Base-by-base conservation (phyloP, 1,140 invertebrate genomes). In the Euwallacea fornicatus region DNA sequence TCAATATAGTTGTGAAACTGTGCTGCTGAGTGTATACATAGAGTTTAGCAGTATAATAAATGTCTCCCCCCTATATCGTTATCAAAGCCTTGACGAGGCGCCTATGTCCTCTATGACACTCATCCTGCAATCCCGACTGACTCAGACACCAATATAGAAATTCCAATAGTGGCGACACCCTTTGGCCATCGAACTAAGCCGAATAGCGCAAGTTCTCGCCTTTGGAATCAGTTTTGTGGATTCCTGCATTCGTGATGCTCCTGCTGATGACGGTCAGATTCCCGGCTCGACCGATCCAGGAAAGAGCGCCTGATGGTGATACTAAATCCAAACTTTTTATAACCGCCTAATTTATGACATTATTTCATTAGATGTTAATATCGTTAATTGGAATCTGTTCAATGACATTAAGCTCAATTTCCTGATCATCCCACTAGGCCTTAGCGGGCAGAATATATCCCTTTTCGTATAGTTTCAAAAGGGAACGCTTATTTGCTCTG, bases 111-210 rank as follows among this genome's bases (percentile, higher is more conserved):
- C 47, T 50, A 16, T 13, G 9, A 42, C 4, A 9, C 3, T 42
- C 21, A 44, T 43, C n/a, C 16, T 21, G 42, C 33, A 46, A 66
- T 41, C 46, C 21, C 21, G 21, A 33, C 21, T 33, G 21, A 33
- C 21, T 33, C 21, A 33, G 21, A 33, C 21, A 56, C 55, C 8
- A 67, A 70, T 55, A 55, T 16, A 63, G 61, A 70, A 63, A 64
- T 70, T 64, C 59, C 68, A 63, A 70, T 70, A 70, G 59, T 70
- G 16, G 79, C 79, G 79, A 75, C 79, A 75, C 76, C 72, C 77
- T 76, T 74, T 78, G 79, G 77, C 70, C 71, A 63, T 56, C 71
- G 53, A 66, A 64, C 60, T 69, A 80, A 80, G 72, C 72, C 71
- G 42, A 59, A 13, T 42, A 16, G 73, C 77, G 77, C 77, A 46